These are phyloP conservation scores for Saccopteryx leptura DNA, from an alignment of 2,113 vertebrate genomes.

Conservation along the genomic window DNA sequence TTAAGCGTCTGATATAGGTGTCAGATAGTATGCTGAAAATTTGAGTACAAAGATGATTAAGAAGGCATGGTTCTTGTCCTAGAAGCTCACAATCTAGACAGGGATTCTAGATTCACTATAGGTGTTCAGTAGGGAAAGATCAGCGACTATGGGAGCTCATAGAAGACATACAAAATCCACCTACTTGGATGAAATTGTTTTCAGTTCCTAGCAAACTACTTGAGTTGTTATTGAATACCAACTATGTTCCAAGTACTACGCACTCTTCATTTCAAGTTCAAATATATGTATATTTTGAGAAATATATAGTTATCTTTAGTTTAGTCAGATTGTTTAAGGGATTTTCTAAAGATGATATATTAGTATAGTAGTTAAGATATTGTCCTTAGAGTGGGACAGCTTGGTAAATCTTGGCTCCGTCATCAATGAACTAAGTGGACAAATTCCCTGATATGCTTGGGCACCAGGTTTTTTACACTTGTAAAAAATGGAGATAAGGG, in stretches of 20 bases:
- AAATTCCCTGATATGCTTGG: neutral
- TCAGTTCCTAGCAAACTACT: neutral
- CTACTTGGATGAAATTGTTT: constrained; percentile 15
- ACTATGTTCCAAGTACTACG: neutral
- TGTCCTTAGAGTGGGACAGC: neutral
- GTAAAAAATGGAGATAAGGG: neutral
- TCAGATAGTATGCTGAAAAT: neutral
- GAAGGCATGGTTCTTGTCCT: neutral
- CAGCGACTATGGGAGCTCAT: neutral
- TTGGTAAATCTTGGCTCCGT: neutral
- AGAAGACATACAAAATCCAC: neutral
- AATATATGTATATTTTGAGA: neutral
- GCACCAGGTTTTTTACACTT: neutral
- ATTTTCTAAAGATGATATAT: neutral
- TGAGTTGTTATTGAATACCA: constrained; percentile 56
- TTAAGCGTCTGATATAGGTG: neutral
- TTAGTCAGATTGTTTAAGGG: constrained; percentile 21
- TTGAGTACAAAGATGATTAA: neutral
- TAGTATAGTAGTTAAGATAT: neutral
- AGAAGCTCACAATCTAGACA: neutral
- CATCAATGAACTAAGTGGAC: neutral
- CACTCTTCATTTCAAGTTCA: neutral
- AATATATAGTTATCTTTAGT: constrained; percentile 26
- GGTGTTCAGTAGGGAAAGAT: neutral
- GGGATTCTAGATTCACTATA: constrained; percentile 2